Evolutionary conservation across 2,797 vertebrate genomes (phyloP).

Genomic region (Coilia nasus): DNA sequence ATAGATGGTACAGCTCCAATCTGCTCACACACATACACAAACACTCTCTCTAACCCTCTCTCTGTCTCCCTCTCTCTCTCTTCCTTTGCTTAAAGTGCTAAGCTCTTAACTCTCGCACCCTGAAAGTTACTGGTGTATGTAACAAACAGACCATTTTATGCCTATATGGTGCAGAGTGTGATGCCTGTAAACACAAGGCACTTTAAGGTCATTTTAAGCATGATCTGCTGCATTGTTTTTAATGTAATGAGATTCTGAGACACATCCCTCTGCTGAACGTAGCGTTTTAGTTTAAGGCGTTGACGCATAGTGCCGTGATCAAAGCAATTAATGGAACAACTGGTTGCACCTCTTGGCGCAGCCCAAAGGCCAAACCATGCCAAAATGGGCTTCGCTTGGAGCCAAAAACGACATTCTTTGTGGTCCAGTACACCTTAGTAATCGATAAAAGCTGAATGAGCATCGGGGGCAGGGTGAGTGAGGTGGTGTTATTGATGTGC

Average conservation of each 20-base stretch:
- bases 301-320: background rate
- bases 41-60: too few species aligned
- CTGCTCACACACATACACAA: background rate
- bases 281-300: background rate
- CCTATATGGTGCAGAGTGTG: background rate
- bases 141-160: background rate
- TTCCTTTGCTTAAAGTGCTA: background rate
- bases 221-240: background rate
- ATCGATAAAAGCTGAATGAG: conserved; percentile 4
- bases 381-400: background rate
- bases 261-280: background rate
- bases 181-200: background rate
- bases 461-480: background rate
- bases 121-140: background rate
- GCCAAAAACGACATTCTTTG: background rate
- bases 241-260: conserved; percentile 13
- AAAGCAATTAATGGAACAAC: conserved; percentile 36
- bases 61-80: background rate
- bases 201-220: background rate
- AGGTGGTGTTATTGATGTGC: background rate
- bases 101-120: background rate
- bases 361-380: background rate
- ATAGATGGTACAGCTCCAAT: background rate
- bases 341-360: background rate
- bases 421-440: conserved; percentile 1